Conservation (phyloP, 2,113 vertebrate genomes). For the Hypanus sabinus region DNA sequence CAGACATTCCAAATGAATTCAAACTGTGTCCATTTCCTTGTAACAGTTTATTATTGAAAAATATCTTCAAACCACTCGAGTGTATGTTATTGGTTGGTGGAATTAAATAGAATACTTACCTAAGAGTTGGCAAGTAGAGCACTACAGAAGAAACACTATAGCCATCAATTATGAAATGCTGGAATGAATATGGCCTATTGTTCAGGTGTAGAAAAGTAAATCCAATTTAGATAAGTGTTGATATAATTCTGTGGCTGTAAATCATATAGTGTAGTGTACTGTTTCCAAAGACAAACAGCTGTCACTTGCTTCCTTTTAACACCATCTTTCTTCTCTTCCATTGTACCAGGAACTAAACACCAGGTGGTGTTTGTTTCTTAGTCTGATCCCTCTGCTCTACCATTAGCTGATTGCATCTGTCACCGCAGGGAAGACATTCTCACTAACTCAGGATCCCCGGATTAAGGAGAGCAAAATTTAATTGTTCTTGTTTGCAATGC, state of each 20-base stretch:
- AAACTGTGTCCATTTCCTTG: background rate
- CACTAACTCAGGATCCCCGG: background rate
- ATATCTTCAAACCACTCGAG: background rate
- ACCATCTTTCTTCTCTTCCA: background rate
- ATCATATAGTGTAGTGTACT: background rate
- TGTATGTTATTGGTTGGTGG: background rate
- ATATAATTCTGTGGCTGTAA: background rate
- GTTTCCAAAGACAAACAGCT: conserved; percentile 14
- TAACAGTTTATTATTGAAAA: background rate
- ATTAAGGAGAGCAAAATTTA: background rate
- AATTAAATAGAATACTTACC: background rate
- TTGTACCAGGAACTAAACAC: background rate
- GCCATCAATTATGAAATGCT: conserved; percentile 30
- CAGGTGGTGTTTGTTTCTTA: background rate
- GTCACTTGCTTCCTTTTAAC: background rate
- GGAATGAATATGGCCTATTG: conserved; percentile 2
- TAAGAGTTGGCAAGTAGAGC: conserved; percentile 6
- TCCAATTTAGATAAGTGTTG: conserved; percentile 25
- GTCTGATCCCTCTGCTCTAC: background rate
- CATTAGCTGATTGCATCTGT: background rate
- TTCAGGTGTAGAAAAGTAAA: conserved; percentile 23
- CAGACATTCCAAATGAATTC: background rate
- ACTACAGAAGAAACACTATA: background rate
- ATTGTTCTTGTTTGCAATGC: background rate
- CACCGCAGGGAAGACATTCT: background rate